Base-by-base conservation (phyloP, 1,140 invertebrate genomes). In the Spodoptera frugiperda region DNA sequence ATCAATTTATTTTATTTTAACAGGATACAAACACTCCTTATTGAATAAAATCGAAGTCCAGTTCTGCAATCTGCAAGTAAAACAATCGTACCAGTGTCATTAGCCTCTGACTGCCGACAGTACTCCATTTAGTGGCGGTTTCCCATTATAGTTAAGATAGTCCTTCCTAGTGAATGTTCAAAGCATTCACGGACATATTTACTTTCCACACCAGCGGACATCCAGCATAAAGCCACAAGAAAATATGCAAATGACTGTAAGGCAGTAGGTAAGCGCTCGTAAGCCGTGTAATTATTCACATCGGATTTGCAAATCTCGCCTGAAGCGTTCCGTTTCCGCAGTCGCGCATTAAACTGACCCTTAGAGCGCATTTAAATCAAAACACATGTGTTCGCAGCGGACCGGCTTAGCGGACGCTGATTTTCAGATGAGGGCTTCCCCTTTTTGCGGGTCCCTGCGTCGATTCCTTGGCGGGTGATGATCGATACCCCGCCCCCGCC, bases 231-330 rank as follows among this genome's bases (percentile, higher is more conserved):
- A 89, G 85, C 89, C 87, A 85, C 86, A 92, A 91, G 90, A 92
- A 93, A 94, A 93, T 94, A 94, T 94, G 92, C 88, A 91, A 94
- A 94, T 94, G 81, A 82, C 79, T 87, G 86, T 91, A 93, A 93
- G 91, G 90, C 90, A 93, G 89, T 93, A 91, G 91, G 92, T 93
- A 93, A 94, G 90, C 91, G 88, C 82, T 90, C 86, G 87, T 92
- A 93, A 93, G 90, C 91, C 90, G 85, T 87, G 91, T 94, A 94
- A 94, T 94, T 94, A 94, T 94, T 94, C 92, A 92, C 92, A 90
- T 93, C 87, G 90, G 92, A 90, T 92, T 92, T 91, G 88, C 87
- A 89, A 92, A 91, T 92, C 84, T 87, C 87, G 89, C 92, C 91
- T 81, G 88, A 81, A 88, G 91, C 92, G 89, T 86, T 91, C 83